Base-by-base conservation (phyloP, 2,113 vertebrate genomes). In the Onychostruthus taczanowskii region DNA sequence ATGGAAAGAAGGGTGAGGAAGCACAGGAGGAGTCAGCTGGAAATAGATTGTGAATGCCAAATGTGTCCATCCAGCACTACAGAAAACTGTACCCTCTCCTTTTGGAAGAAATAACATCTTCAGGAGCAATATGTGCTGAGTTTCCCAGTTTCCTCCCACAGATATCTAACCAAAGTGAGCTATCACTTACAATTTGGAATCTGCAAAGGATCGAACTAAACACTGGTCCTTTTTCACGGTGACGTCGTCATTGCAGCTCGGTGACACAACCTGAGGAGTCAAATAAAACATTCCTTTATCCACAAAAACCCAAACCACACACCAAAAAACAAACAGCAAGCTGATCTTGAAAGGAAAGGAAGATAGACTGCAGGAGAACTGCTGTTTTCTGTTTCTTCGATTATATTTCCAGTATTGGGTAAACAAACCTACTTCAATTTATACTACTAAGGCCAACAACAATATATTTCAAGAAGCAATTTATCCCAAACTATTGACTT, bases 151-250 rank as follows among this genome's bases (percentile, higher is more conserved):
- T 67, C 18, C 43, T 35, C 53, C 70, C 68, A 47, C 33, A 6
- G 30, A 73, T n/a, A 17, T 43, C 39, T 66, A 80, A 58, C 11
- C 43, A 74, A 73, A 68, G 47, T 7, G 73, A 83, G 46, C 64
- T 16, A 6, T 30, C 88, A 97, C 99, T 99, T 97, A 99, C 99
- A 99, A 99, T 98, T 99, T 99, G 74, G 99, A 98, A 97, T 99
- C 99, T 37, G 96, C 96, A 98, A 99, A 99, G n/a, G 99, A 99
- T 87, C 99, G 96, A 96, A 99, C 98, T 97, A 99, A 98, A 96
- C 99, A 99, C 91, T 99, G 99, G 94, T 99, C 99, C 98, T 99
- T 99, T 97, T 99, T 99, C 97, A 99, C 99, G 12, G 97, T 81
- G 84, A 99, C 81, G 27, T 99, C 99, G 63, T 99, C 99, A 20